Base-by-base conservation (phyloP, 2,888 invertebrate species). In the Morpho helenor region DNA sequence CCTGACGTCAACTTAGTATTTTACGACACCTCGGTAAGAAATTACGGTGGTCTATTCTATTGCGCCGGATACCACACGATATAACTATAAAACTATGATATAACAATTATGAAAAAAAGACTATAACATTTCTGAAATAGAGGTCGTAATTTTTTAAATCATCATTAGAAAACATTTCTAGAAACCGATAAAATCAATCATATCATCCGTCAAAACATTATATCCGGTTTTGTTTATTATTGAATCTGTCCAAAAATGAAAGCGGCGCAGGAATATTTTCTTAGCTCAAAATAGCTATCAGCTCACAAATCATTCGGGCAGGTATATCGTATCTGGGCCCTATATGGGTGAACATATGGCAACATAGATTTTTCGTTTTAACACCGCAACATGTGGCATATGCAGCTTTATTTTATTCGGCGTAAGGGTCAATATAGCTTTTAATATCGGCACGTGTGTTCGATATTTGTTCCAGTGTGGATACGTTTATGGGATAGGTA, bases 251-350 rank as follows among this genome's bases (percentile, higher is more conserved):
- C 72, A 77, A 84, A 87, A 88, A 82, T 75, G 82, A 87, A 88
- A 87, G 81, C 80, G 75, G 77, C 69, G 65, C 75, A 68, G 75
- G 76, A 76, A 79, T 84, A 84, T 85, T 87, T 82, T 71, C 76
- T 77, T 81, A 76, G 77, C 79, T 80, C 71, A 70, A 83, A 89
- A 90, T 87, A 87, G 85, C 83, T 87, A 84, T 85, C 84, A 75
- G 69, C 71, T 74, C 76, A 82, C 80, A 80, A 82, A 84, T 85
- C 83, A 81, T 77, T 78, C 66, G 64, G 67, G 73, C 82, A 84
- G 80, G 82, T 82, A 79, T 71, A 9, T 43, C 42, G 73, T 73
- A 72, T 69, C 61, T 55, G 66, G 63, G 65, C 61, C 62, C 62
- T 68, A 66, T 64, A 65, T 66, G 66, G 68, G 45, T 64, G 66